Evolutionary conservation across 2,888 invertebrate species (phyloP), one percentile per base, ranked within the genome.

Genomic region (Eurytoma adleriae): DNA sequence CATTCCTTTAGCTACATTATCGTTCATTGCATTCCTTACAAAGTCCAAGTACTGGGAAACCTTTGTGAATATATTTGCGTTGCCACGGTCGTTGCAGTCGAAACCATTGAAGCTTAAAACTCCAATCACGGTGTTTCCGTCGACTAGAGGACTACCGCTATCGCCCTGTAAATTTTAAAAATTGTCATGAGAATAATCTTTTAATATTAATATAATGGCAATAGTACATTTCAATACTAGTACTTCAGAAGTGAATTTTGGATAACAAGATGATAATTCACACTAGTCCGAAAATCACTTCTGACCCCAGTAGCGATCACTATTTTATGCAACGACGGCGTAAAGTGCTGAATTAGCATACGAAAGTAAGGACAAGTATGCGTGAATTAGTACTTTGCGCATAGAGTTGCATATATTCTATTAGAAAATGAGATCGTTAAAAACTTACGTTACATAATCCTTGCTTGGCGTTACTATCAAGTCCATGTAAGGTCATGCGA

Each of bases 111-210:
- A 40, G 40, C 13, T 80, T 30, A 30, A n/a, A 2, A 64, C 62
- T 30, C 62, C 82, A 54, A 80, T 68, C 48, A 82, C 20, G 20
- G 50, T 57, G 20, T 66, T 66, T 10, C 79, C 67, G 48, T 61
- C 69, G 13, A 76, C 74, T 24, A 82, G 61, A n/a, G 82, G 82
- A 74, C 83, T 72, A 30, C 83, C 83, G 50, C 78, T 80, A 74
- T 83, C 82, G 71, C 82, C 82, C 83, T 83, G 57, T n/a, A 50
- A 56, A 13, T 16, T 2, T 24, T 12, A 10, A 61, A 20, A 24
- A 20, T 24, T n/a, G n/a, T n/a, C n/a, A n/a, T n/a, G n/a, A 2
- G 20, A 59, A 59, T 59, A 59, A 59, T n/a, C 4, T 13, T n/a
- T n/a, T n/a, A n/a, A n/a, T n/a, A n/a, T n/a, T n/a, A n/a, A n/a